These are phyloP conservation scores for Scaptomyza hsui DNA, from an alignment of 1,140 invertebrate species.

Conservation along the genomic window DNA sequence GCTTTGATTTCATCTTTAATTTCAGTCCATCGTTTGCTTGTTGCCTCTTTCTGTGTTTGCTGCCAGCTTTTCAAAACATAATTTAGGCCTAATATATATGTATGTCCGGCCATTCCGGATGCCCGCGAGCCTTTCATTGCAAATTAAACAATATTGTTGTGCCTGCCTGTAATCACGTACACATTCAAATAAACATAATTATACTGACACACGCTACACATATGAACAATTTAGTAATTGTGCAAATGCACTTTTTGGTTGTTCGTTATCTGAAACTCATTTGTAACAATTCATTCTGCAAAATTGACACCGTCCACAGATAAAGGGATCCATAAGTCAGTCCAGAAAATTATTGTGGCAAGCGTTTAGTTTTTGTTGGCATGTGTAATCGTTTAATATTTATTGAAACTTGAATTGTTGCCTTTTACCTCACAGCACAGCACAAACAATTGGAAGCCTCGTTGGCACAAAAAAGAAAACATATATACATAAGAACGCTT, in stretches of 20 bases:
- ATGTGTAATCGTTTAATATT: conserved; percentile 45
- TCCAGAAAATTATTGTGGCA: neutral
- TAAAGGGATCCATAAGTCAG: conserved; percentile 20
- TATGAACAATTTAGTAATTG: neutral
- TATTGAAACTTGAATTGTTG: conserved; percentile 30
- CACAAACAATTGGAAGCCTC: conserved; percentile 24
- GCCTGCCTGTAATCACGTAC: conserved; percentile 44
- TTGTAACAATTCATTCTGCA: conserved; percentile 34
- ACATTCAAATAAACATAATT: neutral
- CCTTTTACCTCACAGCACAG: conserved; percentile 34
- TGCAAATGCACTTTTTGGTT: conserved; percentile 54
- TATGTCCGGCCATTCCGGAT: conserved; percentile 46
- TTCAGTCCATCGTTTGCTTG: conserved; percentile 36
- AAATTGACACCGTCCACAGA: conserved; percentile 6
- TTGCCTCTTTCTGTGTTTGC: conserved; percentile 32
- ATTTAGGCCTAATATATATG: conserved; percentile 60
- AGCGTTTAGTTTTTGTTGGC: neutral
- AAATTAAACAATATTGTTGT: conserved; percentile 68
- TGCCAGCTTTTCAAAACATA: conserved; percentile 62
- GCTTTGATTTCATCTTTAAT: conserved; percentile 74
- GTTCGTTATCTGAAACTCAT: conserved; percentile 25
- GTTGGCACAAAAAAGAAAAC: conserved; percentile 11
- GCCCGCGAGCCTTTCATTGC: conserved; percentile 32
- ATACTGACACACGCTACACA: neutral
- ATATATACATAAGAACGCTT: too few relatives aligned